Percentiles rank a stretch among this genome's conserved stretches.
Evolutionary conservation across 1,140 invertebrate species (phyloP).

Genomic region (Hylaeus anthracinus): DNA sequence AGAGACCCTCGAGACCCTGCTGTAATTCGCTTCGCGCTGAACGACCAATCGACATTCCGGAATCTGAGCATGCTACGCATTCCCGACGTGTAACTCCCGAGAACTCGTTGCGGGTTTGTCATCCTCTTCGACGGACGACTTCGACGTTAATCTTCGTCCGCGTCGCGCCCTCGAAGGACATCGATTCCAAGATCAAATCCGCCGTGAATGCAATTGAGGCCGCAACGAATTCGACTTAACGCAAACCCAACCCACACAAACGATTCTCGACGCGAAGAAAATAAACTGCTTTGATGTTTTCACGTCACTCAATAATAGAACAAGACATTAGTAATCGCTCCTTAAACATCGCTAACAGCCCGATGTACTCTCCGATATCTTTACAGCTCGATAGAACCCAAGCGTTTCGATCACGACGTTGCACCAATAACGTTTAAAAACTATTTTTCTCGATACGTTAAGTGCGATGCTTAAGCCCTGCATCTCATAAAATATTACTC

Average conservation of each 20-base stretch:
- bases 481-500: background rate
- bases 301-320: too few relatives aligned
- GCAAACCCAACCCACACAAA: background rate
- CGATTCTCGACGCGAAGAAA: background rate
- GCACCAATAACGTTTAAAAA: too few relatives aligned
- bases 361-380: background rate
- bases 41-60: conserved; percentile 48
- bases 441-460: too few relatives aligned
- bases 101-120: conserved; percentile 26
- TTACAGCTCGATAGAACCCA: background rate
- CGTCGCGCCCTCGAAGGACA: background rate
- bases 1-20: conserved; percentile 37
- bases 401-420: too few relatives aligned
- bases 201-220: background rate
- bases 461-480: too few relatives aligned
- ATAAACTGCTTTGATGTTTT: too few relatives aligned
- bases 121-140: conserved; percentile 19
- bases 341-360: background rate
- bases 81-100: background rate
- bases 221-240: conserved; percentile 16
- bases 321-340: background rate
- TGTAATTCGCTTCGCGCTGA: conserved; percentile 16
- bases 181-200: conserved; percentile 5
- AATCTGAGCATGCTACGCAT: conserved; percentile 29
- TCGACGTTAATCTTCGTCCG: conserved; percentile 16